Percentiles rank a stretch among this genome's conserved stretches.
Conservation (phyloP, 2,888 invertebrate genomes). For the Agonum fuliginosum region DNA sequence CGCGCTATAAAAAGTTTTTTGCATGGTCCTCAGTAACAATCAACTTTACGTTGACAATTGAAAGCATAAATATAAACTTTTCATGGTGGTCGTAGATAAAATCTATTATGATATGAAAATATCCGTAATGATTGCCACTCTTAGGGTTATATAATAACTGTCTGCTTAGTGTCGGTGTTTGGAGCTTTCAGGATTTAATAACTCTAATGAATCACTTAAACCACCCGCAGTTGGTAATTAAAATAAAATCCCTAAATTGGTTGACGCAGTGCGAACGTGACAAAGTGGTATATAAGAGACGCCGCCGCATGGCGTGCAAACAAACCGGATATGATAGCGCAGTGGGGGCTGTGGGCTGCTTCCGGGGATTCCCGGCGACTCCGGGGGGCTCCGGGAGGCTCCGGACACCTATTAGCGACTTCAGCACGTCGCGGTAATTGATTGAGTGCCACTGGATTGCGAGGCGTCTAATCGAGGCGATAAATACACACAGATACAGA, state of each 20-base stretch:
- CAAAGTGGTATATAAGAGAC: constrained; percentile 21
- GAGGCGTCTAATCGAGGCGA: not conserved
- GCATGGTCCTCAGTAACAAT: no score
- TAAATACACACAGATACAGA: constrained; percentile 2
- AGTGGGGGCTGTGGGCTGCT: not conserved
- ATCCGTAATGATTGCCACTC: no score
- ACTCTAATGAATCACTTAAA: constrained; percentile 38
- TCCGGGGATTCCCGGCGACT: no score
- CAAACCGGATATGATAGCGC: not conserved
- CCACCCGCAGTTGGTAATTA: constrained; percentile 17
- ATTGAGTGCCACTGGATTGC: not conserved
- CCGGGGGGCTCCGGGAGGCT: not conserved
- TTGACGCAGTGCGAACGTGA: constrained; percentile 28
- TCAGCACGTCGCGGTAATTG: constrained; percentile 25
- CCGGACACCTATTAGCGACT: constrained; percentile 36
- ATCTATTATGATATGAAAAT: no score
- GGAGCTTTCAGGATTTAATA: constrained; percentile 35
- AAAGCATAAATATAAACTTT: no score
- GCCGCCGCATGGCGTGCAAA: not conserved
- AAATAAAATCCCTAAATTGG: constrained; percentile 36
- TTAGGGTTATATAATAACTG: no score
- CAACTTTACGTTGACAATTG: no score
- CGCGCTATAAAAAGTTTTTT: no score
- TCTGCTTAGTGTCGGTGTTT: no score
- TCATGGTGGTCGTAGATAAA: no score